A percentile compares a stretch with the other conserved stretches of the same genome.
Evolutionary conservation across 1,140 invertebrate species (phyloP).

Genomic region (Drosophila teissieri): DNA sequence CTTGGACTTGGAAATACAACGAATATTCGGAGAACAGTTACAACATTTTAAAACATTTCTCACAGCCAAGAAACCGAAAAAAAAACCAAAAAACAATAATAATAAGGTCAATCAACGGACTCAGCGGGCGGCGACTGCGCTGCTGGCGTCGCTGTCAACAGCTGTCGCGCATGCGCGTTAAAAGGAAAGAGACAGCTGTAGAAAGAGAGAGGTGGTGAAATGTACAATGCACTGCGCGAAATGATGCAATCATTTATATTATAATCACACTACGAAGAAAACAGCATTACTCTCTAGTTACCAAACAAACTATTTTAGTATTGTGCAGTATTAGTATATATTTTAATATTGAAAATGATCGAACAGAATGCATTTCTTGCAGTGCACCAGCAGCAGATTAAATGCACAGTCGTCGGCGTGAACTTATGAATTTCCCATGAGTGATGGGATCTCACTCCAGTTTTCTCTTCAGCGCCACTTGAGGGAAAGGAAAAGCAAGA

Average conservation of each 20-base stretch:
- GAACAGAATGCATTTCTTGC: neutral
- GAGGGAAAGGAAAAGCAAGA: slow-evolving; percentile 32
- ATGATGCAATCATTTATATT: slow-evolving; percentile 8
- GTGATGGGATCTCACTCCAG: slow-evolving; percentile 40
- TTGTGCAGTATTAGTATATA: too few relatives aligned
- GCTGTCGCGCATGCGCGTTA: slow-evolving; percentile 65
- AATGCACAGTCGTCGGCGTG: slow-evolving; percentile 61
- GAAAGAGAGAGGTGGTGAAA: neutral
- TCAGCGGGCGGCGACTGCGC: slow-evolving; percentile 67
- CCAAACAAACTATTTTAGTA: too few relatives aligned
- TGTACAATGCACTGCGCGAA: neutral
- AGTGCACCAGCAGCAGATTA: slow-evolving; percentile 52
- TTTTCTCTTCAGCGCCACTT: slow-evolving; percentile 59
- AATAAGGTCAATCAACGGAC: slow-evolving; percentile 79
- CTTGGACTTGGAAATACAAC: slow-evolving; percentile 17
- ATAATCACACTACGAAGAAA: too few relatives aligned
- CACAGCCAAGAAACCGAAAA: slow-evolving; percentile 13
- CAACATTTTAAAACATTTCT: slow-evolving; percentile 57
- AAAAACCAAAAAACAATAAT: slow-evolving; percentile 39
- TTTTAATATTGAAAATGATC: too few relatives aligned
- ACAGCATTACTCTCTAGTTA: too few relatives aligned
- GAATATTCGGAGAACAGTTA: slow-evolving; percentile 53
- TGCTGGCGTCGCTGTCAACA: slow-evolving; percentile 58
- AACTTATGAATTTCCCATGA: slow-evolving; percentile 77
- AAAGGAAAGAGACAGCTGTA: slow-evolving; percentile 5